Conservation (phyloP, 2,888 invertebrate genomes). For the Phymatocera aterrima region DNA sequence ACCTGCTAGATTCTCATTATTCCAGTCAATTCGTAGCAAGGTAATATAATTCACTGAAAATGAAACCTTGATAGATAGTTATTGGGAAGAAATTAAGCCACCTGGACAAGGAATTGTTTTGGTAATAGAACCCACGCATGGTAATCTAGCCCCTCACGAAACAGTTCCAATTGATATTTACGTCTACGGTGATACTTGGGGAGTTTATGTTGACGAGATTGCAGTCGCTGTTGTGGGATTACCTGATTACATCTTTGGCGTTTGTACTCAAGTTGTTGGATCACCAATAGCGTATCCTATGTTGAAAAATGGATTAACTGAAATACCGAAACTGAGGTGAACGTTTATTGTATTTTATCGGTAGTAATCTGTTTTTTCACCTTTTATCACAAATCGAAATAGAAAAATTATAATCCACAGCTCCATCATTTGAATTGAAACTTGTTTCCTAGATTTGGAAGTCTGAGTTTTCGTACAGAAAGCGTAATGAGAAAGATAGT, state of each 20-base stretch:
- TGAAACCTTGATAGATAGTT: conserved; percentile 54
- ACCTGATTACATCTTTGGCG: conserved; percentile 67
- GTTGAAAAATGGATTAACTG: conserved; percentile 61
- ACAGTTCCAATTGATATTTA: conserved; percentile 66
- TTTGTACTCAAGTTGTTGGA: conserved; percentile 70
- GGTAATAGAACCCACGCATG: conserved; percentile 59
- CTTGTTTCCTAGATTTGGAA: conserved; percentile 61
- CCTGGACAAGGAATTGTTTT: conserved; percentile 68
- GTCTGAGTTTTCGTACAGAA: conserved; percentile 52
- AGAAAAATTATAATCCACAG: not conserved
- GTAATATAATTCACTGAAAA: too few relatives aligned
- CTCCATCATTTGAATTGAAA: not conserved
- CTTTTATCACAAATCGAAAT: not conserved
- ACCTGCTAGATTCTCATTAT: not conserved
- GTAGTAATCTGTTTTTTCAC: not conserved
- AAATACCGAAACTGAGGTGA: conserved; percentile 66
- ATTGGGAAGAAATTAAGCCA: conserved; percentile 63
- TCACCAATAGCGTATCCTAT: conserved; percentile 72
- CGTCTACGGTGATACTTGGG: conserved; percentile 75
- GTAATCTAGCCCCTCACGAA: conserved; percentile 61
- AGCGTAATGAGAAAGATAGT: conserved; percentile 56
- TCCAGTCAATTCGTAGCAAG: not conserved
- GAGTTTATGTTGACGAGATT: conserved; percentile 74
- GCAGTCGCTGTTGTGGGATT: conserved; percentile 70
- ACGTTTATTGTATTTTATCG: not conserved